A percentile compares a stretch with the other conserved stretches of the same genome.
These are phyloP conservation scores for Pteromalus puparum DNA, from an alignment of 1,140 invertebrate species.

Conservation along the genomic window DNA sequence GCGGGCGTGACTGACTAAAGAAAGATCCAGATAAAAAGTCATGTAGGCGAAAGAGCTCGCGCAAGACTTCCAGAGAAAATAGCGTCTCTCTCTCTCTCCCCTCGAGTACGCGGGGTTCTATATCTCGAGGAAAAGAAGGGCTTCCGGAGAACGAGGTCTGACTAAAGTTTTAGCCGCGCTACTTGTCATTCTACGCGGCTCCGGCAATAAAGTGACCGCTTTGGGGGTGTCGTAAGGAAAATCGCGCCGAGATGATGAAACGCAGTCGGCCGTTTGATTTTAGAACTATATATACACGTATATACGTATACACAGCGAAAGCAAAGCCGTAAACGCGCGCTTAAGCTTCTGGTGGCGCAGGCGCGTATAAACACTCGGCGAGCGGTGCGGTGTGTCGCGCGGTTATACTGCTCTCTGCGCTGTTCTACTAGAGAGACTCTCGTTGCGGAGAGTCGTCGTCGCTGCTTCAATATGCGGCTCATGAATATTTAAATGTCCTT, in stretches of 20 bases:
- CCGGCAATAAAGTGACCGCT: slow-evolving; percentile 58
- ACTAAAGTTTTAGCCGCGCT: slow-evolving; percentile 46
- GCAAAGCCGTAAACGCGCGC: background rate
- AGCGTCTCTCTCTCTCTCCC: background rate
- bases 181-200: slow-evolving; percentile 54
- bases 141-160: background rate
- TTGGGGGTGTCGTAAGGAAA: slow-evolving; percentile 29
- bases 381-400: background rate
- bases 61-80: background rate
- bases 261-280: background rate
- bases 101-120: too few species aligned
- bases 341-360: too few species aligned
- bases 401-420: background rate
- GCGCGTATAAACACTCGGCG: too few species aligned
- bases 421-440: background rate
- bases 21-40: slow-evolving; percentile 16
- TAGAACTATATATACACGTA: background rate
- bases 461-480: background rate
- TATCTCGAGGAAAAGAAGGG: too few species aligned
- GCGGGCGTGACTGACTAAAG: background rate
- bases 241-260: background rate
- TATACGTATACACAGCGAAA: background rate
- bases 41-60: background rate
- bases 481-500: slow-evolving; percentile 11
- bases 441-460: background rate